Evolutionary conservation across 1,140 invertebrate species (phyloP).

Genomic region (Zaprionus vittiger): DNA sequence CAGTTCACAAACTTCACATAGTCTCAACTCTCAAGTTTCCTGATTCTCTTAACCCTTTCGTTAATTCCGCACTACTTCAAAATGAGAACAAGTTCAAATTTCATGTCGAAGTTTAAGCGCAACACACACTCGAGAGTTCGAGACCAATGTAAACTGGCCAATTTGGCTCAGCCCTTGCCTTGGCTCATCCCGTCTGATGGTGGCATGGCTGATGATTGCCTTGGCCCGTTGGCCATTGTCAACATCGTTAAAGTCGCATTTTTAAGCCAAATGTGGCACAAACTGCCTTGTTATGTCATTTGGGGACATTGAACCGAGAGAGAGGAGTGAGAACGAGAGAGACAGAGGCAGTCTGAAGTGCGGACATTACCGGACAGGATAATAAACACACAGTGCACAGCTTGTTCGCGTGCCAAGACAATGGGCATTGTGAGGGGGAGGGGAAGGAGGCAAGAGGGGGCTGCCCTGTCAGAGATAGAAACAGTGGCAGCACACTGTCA

Average conservation of each 20-base stretch:
- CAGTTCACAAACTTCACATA: not conserved
- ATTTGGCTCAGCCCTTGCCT: conserved; percentile 39
- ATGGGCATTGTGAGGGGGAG: conserved; percentile 8
- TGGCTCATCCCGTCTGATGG: conserved; percentile 13
- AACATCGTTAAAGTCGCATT: conserved; percentile 77
- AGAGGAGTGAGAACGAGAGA: not conserved
- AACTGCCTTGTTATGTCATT: conserved; percentile 75
- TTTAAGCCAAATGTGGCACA: conserved; percentile 76
- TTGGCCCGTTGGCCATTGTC: conserved; percentile 24
- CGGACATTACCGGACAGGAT: conserved; percentile 28
- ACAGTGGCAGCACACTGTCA: conserved; percentile 7
- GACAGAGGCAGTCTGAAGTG: not conserved
- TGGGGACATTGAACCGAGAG: conserved; percentile 65
- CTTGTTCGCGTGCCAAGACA: conserved; percentile 31
- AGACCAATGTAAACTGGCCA: conserved; percentile 27
- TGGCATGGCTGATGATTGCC: not conserved
- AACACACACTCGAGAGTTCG: not conserved
- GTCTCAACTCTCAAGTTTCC: not conserved
- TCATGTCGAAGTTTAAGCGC: not conserved
- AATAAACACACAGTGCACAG: conserved; percentile 54
- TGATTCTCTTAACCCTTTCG: not conserved
- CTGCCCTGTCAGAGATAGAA: not conserved
- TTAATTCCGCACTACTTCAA: not conserved
- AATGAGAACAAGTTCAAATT: not conserved
- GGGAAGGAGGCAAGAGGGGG: not conserved